Evolutionary conservation across 2,797 vertebrate species (phyloP).

Genomic region (Hyperoplus immaculatus): DNA sequence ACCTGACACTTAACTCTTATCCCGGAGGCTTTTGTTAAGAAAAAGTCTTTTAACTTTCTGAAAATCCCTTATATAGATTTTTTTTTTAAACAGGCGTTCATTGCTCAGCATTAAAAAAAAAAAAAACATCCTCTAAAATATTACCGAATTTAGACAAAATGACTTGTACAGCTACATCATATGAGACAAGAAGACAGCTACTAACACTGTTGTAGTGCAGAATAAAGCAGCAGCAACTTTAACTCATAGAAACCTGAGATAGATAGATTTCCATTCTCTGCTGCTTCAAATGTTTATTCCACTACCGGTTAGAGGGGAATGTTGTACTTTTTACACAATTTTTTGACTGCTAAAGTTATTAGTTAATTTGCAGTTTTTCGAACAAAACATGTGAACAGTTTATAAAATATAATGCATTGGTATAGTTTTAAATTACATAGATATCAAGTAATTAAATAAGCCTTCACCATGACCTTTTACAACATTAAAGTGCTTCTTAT

Average conservation of each 20-base stretch:
- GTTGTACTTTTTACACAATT: neutral
- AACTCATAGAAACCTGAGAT: neutral
- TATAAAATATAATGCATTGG: slow-evolving; percentile 2
- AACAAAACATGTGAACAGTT: neutral
- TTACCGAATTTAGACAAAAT: neutral
- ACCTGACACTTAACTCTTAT: slow-evolving; percentile 1
- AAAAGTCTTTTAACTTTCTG: neutral
- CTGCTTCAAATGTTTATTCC: neutral
- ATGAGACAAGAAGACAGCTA: slow-evolving; percentile 1
- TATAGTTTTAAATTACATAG: slow-evolving; percentile 1
- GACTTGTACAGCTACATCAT: neutral
- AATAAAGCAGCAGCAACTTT: neutral
- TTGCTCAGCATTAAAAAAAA: neutral
- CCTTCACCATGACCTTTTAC: neutral
- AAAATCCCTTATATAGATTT: neutral
- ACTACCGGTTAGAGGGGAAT: neutral
- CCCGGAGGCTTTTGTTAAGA: neutral
- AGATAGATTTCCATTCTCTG: slow-evolving; percentile 1
- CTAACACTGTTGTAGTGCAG: neutral
- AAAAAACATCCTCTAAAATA: neutral
- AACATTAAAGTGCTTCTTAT: neutral
- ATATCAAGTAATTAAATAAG: neutral
- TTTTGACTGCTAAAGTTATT: neutral
- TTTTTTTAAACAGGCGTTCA: neutral
- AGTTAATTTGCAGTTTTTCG: neutral